Evolutionary conservation across 2,113 vertebrate genomes (phyloP).

Genomic region (Nerophis lumbriciformis): DNA sequence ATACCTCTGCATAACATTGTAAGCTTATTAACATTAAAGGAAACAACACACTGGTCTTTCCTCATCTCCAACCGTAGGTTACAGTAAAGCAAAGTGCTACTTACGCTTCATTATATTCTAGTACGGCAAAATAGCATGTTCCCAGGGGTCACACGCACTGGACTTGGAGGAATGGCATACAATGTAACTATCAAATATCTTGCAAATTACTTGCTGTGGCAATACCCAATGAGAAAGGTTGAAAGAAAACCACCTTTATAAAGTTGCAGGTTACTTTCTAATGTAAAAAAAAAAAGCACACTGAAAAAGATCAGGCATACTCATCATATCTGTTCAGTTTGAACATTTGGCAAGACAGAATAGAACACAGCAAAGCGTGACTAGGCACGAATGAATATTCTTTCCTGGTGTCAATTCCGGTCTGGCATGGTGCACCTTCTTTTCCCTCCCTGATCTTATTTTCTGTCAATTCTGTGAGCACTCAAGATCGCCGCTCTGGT

Average conservation of each 20-base stretch:
- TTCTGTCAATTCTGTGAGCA: constrained; percentile 47
- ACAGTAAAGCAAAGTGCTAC: no score
- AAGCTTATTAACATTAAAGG: no score
- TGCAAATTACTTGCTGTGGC: not conserved
- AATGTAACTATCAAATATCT: not conserved
- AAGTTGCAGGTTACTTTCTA: constrained; percentile 22
- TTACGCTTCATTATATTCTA: no score
- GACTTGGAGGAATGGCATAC: no score
- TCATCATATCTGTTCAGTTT: constrained; percentile 40
- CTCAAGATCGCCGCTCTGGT: constrained; percentile 34
- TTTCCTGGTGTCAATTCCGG: constrained; percentile 36
- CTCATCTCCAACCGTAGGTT: no score
- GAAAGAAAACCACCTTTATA: no score
- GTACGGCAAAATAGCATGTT: no score
- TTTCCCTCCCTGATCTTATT: constrained; percentile 34
- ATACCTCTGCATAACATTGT: no score
- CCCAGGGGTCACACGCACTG: no score
- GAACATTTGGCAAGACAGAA: constrained; percentile 45
- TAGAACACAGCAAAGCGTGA: constrained; percentile 57
- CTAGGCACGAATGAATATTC: constrained; percentile 54
- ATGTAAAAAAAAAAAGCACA: constrained; percentile 34
- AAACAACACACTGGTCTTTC: no score
- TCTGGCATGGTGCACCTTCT: constrained; percentile 58
- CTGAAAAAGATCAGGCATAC: constrained; percentile 36
- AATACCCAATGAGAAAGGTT: no score